phyloP scores from a whole-genome alignment of 1,140 invertebrate genomes.

The Drosophila sturtevanti region DNA sequence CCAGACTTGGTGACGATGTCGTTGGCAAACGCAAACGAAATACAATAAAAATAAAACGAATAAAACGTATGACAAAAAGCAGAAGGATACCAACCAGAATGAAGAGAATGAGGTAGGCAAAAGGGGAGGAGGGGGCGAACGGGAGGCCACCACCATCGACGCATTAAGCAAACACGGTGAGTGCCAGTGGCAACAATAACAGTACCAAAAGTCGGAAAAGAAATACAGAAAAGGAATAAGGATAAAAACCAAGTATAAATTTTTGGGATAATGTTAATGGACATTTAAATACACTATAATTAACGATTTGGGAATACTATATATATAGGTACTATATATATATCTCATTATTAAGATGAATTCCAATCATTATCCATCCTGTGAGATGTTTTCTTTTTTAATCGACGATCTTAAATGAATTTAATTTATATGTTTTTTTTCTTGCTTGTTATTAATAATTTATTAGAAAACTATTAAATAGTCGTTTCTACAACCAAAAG shows the following conservation, averaged over 20 bases:
- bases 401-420: no score
- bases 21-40: slow-evolving; percentile 45
- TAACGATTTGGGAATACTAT: no score
- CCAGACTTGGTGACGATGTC: not conserved
- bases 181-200: slow-evolving; percentile 53
- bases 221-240: not conserved
- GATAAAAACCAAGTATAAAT: not conserved
- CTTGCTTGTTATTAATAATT: no score
- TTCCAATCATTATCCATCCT: no score
- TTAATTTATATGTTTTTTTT: no score
- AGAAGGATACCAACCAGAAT: slow-evolving; percentile 33
- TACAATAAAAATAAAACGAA: slow-evolving; percentile 55
- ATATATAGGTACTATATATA: no score
- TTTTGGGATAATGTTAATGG: not conserved
- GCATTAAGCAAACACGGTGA: slow-evolving; percentile 55
- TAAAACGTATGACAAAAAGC: slow-evolving; percentile 20
- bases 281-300: not conserved
- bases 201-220: slow-evolving; percentile 3
- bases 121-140: not conserved
- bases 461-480: no score
- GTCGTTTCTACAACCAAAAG: no score
- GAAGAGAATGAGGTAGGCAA: slow-evolving; percentile 4
- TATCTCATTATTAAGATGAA: no score
- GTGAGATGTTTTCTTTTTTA: no score
- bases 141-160: slow-evolving; percentile 15